phyloP scores from a whole-genome alignment of 1,140 invertebrate species.

The Lepeophtheirus salmonis region DNA sequence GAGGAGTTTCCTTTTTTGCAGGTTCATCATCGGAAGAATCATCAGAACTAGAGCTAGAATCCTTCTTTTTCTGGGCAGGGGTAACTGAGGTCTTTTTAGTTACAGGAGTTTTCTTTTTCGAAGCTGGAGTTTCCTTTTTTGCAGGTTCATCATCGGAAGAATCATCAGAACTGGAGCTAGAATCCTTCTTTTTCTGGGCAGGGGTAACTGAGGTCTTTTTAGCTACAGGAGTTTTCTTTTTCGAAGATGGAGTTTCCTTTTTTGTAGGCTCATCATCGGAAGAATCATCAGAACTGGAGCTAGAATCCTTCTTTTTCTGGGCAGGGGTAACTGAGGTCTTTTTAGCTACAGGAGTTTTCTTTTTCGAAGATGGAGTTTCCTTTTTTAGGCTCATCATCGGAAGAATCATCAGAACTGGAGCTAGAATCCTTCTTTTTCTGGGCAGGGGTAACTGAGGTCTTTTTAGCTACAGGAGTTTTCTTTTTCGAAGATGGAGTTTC shows the following conservation, averaged over 20 bases:
- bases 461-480: background rate
- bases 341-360: background rate
- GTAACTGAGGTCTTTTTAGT: background rate
- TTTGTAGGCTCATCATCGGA: background rate
- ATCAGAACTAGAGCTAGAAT: slow-evolving; percentile 3
- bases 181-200: background rate
- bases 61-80: slow-evolving; percentile 1
- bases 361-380: background rate
- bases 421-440: background rate
- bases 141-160: background rate
- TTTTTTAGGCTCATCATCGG: slow-evolving; percentile 2
- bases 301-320: slow-evolving; percentile 2
- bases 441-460: background rate
- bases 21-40: slow-evolving; percentile 9
- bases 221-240: background rate
- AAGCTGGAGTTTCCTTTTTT: background rate
- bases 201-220: background rate
- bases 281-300: background rate
- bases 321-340: background rate
- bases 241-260: too few relatives aligned
- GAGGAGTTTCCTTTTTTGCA: background rate
- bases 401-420: background rate
- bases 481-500: too few relatives aligned
- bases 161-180: background rate
- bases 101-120: background rate